Evolutionary conservation across 2,113 vertebrate species (phyloP).

Genomic region (Dasypus novemcinctus): DNA sequence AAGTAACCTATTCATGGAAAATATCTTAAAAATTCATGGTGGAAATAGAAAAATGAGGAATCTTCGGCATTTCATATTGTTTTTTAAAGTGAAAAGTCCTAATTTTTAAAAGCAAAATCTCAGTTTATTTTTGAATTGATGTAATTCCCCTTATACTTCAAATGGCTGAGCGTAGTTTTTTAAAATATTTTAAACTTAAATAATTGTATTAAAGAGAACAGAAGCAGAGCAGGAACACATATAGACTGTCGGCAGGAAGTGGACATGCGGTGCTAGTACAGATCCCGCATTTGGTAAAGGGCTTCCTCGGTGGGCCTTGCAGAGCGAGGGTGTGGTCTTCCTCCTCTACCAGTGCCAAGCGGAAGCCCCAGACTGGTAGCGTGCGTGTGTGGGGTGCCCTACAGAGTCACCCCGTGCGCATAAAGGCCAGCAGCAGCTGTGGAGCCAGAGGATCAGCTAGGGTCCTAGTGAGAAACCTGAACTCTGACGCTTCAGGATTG

Average conservation of each 20-base stretch:
- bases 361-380: not conserved
- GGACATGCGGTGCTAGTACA: not conserved
- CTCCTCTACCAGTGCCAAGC: not conserved
- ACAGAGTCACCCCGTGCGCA: not conserved
- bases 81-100: conserved; percentile 45
- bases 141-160: conserved; percentile 31
- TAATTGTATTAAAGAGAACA: not conserved
- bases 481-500: not conserved
- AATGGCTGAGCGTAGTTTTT: not conserved
- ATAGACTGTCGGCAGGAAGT: not conserved
- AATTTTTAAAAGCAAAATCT: conserved; percentile 12
- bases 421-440: not conserved
- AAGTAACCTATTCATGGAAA: not conserved
- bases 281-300: not conserved
- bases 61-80: not conserved
- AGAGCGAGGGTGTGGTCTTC: not conserved
- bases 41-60: conserved; percentile 39
- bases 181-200: conserved; percentile 24
- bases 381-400: not conserved
- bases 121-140: conserved; percentile 43
- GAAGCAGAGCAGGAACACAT: not conserved
- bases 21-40: not conserved
- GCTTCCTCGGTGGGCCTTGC: not conserved
- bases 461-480: not conserved
- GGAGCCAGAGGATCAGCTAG: not conserved